Evolutionary conservation across 1,140 invertebrate genomes (phyloP), one percentile per base, ranked within the genome.

Genomic region (Babylonia areolata): DNA sequence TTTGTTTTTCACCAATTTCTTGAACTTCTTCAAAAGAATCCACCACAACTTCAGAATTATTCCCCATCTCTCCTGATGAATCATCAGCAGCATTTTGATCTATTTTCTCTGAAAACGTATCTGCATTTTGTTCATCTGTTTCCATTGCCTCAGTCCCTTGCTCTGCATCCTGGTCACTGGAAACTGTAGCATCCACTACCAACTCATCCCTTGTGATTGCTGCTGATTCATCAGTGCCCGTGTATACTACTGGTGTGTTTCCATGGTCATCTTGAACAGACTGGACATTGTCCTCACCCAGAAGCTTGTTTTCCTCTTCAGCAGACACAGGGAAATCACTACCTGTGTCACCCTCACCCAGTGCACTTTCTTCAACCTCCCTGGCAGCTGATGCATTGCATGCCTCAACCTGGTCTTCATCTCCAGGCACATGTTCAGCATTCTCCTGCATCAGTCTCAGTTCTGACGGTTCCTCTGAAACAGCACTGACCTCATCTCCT

Each of bases 41-140:
- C 23, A 6, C 58, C 2, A 64, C 28, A n/a, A 39, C 46, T 81
- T 86, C 73, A 0, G 64, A 35, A 23, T 82, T 81, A 40, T 37
- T 77, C 6, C 64, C 85, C 15, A 82, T 77, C 23, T 75, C 37
- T 39, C 81, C 82, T 11, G 81, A 73, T 9, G 64, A 39, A 77
- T 58, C 83, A 82, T 77, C 84, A 11, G 46, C 86, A 83, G 58
- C 64, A 33, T 6, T 77, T 28, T 33, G 54, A 73, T 35, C 86
- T n/a, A 64, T 64, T 64, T 64, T 23, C 58, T 23, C 28, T 64
- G 58, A 5, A n/a, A n/a, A 28, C 58, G 15, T 23, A 28, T 64
- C 20, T 51, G 15, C 58, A 64, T n/a, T 64, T 64, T 23, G 15
- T 64, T 64, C 58, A 64, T n/a, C n/a, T n/a, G 58, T 64, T 12